These are phyloP conservation scores for Argyrosomus regius DNA, from an alignment of 2,797 vertebrate genomes.

Conservation along the genomic window DNA sequence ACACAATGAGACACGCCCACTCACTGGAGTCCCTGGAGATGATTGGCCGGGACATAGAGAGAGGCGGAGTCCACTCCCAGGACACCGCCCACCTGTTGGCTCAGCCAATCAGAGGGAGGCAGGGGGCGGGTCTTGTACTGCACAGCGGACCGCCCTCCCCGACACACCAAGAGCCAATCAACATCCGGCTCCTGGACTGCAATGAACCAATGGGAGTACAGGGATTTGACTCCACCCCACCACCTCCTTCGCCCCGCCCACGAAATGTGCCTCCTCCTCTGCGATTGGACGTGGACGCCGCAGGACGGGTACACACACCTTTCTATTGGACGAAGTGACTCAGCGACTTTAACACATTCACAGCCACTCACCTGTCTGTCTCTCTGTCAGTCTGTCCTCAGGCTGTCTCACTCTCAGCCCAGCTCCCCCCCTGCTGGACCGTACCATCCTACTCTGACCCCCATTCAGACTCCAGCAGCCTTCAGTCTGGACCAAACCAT, in stretches of 20 bases:
- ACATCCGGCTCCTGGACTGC: conserved; percentile 29
- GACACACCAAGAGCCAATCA: conserved; percentile 26
- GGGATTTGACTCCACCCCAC: conserved; percentile 34
- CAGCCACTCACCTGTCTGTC: background rate
- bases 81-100: conserved; percentile 61
- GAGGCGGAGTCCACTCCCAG: conserved; percentile 60
- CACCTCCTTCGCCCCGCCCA: conserved; percentile 47
- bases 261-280: conserved; percentile 74
- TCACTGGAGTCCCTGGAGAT: conserved; percentile 89
- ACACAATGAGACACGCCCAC: conserved; percentile 86
- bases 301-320: conserved; percentile 70
- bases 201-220: conserved; percentile 1
- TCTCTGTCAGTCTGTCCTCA: conserved; percentile 60
- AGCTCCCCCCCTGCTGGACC: conserved; percentile 77
- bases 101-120: conserved; percentile 39
- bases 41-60: conserved; percentile 67
- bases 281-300: conserved; percentile 73
- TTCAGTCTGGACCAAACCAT: conserved; percentile 86
- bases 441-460: conserved; percentile 61
- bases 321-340: background rate
- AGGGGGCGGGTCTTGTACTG: conserved; percentile 21
- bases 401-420: conserved; percentile 77
- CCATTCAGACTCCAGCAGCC: conserved; percentile 71
- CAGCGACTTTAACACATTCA: background rate
- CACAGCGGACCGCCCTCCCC: conserved; percentile 71